Conservation (phyloP, 2,113 vertebrate genomes). For the Pantherophis guttatus region DNA sequence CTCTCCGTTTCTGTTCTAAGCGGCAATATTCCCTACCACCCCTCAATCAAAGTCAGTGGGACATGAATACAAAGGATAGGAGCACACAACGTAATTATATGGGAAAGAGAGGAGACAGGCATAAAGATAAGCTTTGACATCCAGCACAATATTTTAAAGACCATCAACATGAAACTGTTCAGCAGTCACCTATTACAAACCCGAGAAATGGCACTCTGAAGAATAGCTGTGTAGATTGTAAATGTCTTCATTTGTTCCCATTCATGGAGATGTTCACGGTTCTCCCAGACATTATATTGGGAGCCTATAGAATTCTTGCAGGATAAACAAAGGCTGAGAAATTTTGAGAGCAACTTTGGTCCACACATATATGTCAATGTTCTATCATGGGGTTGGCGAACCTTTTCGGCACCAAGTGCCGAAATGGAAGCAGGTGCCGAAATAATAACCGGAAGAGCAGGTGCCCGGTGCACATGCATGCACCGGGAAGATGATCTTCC, state of each 20-base stretch:
- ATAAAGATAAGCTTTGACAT: constrained; percentile 58
- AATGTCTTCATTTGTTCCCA: constrained; percentile 31
- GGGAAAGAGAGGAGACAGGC: constrained; percentile 56
- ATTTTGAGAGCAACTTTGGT: not conserved
- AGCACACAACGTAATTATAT: constrained; percentile 11
- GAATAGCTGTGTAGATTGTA: constrained; percentile 31
- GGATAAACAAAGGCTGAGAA: not conserved
- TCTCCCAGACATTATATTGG: not conserved
- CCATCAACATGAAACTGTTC: constrained; percentile 56
- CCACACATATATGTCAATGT: not conserved
- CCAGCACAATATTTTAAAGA: constrained; percentile 58
- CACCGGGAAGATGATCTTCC: no score
- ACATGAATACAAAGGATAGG: not conserved
- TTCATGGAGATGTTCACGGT: rapidly evolving
- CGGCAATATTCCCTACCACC: constrained; percentile 21
- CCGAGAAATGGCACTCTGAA: constrained; percentile 13
- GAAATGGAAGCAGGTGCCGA: no score
- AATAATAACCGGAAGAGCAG: no score
- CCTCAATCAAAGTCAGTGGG: constrained; percentile 6
- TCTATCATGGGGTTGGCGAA: no score
- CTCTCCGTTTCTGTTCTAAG: not conserved
- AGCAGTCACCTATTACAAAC: constrained; percentile 49
- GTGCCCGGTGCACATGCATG: no score
- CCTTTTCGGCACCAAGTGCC: no score
- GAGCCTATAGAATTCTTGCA: not conserved